Percentiles rank a stretch among this genome's conserved stretches.
These are phyloP conservation scores for Calephelis virginiensis DNA, from an alignment of 1,140 invertebrate genomes.

Conservation along the genomic window DNA sequence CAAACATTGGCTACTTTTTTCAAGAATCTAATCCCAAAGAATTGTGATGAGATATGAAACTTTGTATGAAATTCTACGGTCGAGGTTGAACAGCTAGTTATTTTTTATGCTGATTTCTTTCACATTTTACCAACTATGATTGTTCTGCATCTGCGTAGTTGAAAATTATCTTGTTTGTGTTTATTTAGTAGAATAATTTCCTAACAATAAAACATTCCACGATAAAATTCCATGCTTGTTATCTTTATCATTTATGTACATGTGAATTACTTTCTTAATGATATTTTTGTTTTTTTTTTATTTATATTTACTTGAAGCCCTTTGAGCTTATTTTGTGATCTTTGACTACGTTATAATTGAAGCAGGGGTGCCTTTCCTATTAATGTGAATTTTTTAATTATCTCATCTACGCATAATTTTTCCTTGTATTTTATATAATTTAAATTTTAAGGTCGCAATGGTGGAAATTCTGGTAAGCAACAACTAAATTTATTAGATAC, in stretches of 20 bases:
- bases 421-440: too few relatives aligned
- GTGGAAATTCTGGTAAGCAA: too few relatives aligned
- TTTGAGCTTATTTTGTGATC: not conserved
- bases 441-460: too few relatives aligned
- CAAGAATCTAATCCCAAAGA: too few relatives aligned
- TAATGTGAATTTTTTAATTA: too few relatives aligned
- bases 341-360: too few relatives aligned
- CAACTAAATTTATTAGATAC: too few relatives aligned
- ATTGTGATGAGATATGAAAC: not conserved
- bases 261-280: not conserved
- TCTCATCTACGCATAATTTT: too few relatives aligned
- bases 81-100: not conserved
- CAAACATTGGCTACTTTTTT: not conserved
- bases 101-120: not conserved
- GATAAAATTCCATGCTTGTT: slow-evolving; percentile 1
- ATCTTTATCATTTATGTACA: not conserved
- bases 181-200: not conserved
- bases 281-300: not conserved
- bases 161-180: slow-evolving; percentile 3
- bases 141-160: slow-evolving; percentile 3
- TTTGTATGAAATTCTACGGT: not conserved
- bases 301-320: not conserved
- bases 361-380: too few relatives aligned
- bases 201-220: not conserved
- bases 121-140: not conserved